Percentiles rank a stretch among this genome's conserved stretches.
Conservation (phyloP, 1,140 invertebrate species). For the Brachionus manjavacas region DNA sequence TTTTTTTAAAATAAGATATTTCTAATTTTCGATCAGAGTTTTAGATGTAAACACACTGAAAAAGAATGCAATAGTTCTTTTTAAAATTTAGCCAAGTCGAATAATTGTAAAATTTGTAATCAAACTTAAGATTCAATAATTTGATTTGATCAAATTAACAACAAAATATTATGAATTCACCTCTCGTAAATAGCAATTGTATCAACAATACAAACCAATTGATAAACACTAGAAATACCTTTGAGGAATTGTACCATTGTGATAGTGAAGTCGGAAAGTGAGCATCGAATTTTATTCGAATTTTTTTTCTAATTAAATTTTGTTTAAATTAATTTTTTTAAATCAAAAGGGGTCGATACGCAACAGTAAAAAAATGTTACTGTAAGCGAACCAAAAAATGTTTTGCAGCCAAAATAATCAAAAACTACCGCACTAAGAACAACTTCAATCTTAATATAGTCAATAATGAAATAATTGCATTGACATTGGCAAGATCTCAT, state of each 20-base stretch:
- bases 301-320: background rate
- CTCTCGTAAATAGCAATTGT: background rate
- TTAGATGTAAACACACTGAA: background rate
- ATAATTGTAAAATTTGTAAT: background rate
- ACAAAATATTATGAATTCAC: conserved; percentile 10
- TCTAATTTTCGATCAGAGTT: background rate
- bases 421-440: conserved; percentile 29
- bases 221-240: conserved; percentile 29
- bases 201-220: conserved; percentile 4
- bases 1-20: background rate
- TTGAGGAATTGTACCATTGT: conserved; percentile 35
- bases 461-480: conserved; percentile 29
- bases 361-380: conserved; percentile 38
- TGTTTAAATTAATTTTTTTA: too few relatives aligned
- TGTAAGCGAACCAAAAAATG: conserved; percentile 11
- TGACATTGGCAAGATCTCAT: conserved; percentile 19
- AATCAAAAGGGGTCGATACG: conserved; percentile 10
- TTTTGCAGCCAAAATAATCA: conserved; percentile 40
- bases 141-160: background rate
- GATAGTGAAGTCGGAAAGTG: conserved; percentile 40
- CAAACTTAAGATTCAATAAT: background rate
- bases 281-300: background rate
- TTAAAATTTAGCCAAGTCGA: background rate
- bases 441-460: conserved; percentile 40
- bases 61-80: background rate